Evolutionary conservation across 2,888 invertebrate species (phyloP).

Genomic region (Amiota communis): DNA sequence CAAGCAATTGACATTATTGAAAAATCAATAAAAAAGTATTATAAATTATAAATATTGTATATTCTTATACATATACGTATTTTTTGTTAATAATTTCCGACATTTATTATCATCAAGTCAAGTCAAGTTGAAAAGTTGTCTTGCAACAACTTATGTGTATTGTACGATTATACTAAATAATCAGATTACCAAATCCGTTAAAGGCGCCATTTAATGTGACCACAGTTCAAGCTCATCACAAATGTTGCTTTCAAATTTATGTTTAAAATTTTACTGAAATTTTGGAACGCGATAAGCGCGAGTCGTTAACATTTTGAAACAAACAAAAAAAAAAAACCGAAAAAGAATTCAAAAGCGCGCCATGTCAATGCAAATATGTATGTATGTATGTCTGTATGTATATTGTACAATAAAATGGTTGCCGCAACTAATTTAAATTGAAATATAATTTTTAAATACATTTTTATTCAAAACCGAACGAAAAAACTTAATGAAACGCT

Average conservation of each 20-base stretch:
- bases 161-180: not conserved
- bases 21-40: conserved; percentile 11
- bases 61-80: not conserved
- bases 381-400: too few relatives aligned
- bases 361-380: too few relatives aligned
- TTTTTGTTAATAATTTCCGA: conserved; percentile 3
- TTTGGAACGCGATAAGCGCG: conserved; percentile 44
- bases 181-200: conserved; percentile 12
- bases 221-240: conserved; percentile 56
- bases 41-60: conserved; percentile 8
- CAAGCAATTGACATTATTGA: conserved; percentile 10
- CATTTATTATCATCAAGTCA: not conserved
- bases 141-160: conserved; percentile 9
- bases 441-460: conserved; percentile 56
- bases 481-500: conserved; percentile 2
- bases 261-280: conserved; percentile 44
- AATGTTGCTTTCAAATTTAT: conserved; percentile 52
- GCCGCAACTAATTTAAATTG: conserved; percentile 53
- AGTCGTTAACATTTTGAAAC: not conserved
- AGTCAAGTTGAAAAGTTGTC: not conserved
- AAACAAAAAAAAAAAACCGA: conserved; percentile 3
- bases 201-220: not conserved
- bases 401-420: conserved; percentile 12
- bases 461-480: conserved; percentile 22
- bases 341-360: too few relatives aligned